Conservation (phyloP, 35 echinoderm and acorn worm genomes). For the Stichopus chloronotus region DNA sequence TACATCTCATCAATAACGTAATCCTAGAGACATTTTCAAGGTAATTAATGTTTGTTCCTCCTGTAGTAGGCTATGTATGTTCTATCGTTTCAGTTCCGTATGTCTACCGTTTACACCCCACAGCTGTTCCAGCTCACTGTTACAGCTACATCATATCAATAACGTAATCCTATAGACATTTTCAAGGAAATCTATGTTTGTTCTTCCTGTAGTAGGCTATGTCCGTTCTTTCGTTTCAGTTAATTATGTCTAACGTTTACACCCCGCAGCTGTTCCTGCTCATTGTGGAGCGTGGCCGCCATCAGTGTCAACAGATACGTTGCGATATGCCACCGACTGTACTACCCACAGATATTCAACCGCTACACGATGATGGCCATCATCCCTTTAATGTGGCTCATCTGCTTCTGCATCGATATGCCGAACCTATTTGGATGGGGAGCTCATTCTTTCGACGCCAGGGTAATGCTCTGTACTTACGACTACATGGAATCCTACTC, state of each 20-base stretch:
- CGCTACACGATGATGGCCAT: conserved; percentile 61
- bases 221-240: too few species aligned
- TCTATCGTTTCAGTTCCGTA: too few species aligned
- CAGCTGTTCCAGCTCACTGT: conserved; percentile 83
- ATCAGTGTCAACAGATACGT: conserved; percentile 85
- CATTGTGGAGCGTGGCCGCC: conserved; percentile 79
- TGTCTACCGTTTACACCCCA: too few species aligned
- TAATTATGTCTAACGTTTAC: too few species aligned
- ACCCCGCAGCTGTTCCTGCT: conserved; percentile 70
- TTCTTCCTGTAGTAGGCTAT: too few species aligned
- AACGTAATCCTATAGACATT: too few species aligned
- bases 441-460: conserved; percentile 69
- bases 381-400: conserved; percentile 66
- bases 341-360: conserved; percentile 79
- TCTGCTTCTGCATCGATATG: conserved; percentile 79
- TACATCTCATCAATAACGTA: too few species aligned
- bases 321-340: conserved; percentile 66
- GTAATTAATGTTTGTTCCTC: too few species aligned
- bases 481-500: conserved; percentile 73
- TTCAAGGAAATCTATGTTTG: too few species aligned
- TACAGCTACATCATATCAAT: too few species aligned
- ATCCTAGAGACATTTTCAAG: too few species aligned
- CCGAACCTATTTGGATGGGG: conserved; percentile 86
- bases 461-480: conserved; percentile 75
- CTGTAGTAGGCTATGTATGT: too few species aligned